Evolutionary conservation across 2,888 invertebrate genomes (phyloP), one percentile per base, ranked within the genome.

Genomic region (Helicoverpa assulta): DNA sequence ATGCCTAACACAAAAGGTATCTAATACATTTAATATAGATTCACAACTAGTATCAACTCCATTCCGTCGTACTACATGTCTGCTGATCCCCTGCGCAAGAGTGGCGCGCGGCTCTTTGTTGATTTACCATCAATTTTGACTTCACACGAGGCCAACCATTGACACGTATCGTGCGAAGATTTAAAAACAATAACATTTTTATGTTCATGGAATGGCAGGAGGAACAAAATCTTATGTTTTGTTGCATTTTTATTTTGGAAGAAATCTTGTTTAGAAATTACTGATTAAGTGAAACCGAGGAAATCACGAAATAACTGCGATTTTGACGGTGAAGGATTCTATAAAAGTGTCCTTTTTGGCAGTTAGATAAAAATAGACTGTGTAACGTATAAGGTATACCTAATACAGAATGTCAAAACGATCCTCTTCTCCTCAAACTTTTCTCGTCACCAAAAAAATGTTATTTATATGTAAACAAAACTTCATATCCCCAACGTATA

Each of bases 101-200:
- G 85, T 83, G 82, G 82, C 79, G 81, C 80, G 81, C 86, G 86
- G 85, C 81, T 75, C 89, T 86, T 87, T 89, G 86, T 86, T 85
- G 86, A 84, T 84, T 85, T 84, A 83, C 83, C 84, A 82, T 85
- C 84, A 84, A 86, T 87, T 86, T 87, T 84, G 86, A 85, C 84
- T 89, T 89, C 88, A 87, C 89, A 85, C 87, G 81, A 70, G 74
- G 66, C 69, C 68, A 76, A 53, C 77, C 81, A 83, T 83, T 82
- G 83, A 86, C 85, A 84, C 78, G 70, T 77, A 79, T 82, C 74
- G 77, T 73, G 61, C 53, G 50, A 57, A 70, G 56, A 16, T 58
- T 66, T 80, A 60, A 78, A 73, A 81, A 78, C 74, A 78, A 78
- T 59, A 62, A 62, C 7, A 19, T 56, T 61, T 78, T 67, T 37